phyloP scores from a whole-genome alignment of 2,113 vertebrate genomes.

The Cairina moschata region DNA sequence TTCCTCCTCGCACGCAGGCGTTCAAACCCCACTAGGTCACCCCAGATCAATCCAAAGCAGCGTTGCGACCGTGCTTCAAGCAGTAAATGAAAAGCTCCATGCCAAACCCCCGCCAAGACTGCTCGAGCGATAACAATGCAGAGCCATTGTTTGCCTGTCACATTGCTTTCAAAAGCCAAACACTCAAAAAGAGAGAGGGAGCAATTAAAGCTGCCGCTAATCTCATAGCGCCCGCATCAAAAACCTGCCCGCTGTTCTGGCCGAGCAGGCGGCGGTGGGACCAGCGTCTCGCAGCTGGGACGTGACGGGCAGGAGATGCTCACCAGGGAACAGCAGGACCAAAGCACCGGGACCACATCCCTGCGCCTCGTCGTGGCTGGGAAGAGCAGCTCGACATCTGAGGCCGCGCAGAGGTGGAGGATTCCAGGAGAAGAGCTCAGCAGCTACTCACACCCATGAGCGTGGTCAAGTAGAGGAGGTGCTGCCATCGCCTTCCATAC shows the following conservation, averaged over 20 bases:
- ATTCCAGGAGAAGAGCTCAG: background rate
- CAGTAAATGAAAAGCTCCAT: background rate
- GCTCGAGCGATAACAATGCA: background rate
- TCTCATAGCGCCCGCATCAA: background rate
- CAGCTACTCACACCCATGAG: background rate
- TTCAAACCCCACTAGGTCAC: background rate
- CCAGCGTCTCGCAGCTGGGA: background rate
- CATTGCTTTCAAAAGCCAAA: background rate
- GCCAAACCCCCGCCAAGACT: background rate
- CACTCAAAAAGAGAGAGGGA: background rate
- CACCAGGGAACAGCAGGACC: background rate
- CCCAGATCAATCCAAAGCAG: background rate
- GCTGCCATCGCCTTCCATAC: background rate
- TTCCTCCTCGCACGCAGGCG: accelerated
- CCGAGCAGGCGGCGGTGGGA: background rate
- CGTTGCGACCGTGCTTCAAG: accelerated
- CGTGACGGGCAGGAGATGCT: background rate
- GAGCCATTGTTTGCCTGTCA: background rate
- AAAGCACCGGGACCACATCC: background rate
- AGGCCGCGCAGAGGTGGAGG: background rate
- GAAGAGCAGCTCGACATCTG: background rate
- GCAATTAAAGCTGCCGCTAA: background rate
- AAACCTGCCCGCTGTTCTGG: background rate
- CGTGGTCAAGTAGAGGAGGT: accelerated
- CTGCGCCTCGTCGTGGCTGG: background rate